These are phyloP conservation scores for Halocaridina rubra DNA, from an alignment of 2,888 invertebrate genomes.

Conservation along the genomic window DNA sequence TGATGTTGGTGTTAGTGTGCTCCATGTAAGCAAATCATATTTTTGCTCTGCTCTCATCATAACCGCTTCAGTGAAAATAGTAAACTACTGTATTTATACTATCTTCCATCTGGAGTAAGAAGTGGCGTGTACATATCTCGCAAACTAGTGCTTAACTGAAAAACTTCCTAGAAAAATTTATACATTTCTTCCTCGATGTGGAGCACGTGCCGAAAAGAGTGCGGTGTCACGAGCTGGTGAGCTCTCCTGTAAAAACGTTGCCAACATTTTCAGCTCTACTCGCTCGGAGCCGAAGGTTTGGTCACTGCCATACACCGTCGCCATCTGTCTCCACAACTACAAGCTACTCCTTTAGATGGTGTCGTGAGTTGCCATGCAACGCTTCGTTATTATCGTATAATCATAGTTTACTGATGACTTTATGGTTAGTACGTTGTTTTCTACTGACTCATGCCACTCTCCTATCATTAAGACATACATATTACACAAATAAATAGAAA, in stretches of 20 bases:
- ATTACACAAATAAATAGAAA: slow-evolving; percentile 6
- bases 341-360: slow-evolving; percentile 39
- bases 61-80: slow-evolving; percentile 7
- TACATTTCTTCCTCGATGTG: no score
- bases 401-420: slow-evolving; percentile 45
- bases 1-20: slow-evolving; percentile 52
- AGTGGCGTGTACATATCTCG: slow-evolving; percentile 15
- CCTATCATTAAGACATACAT: background rate
- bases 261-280: background rate
- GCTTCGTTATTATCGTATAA: slow-evolving; percentile 58
- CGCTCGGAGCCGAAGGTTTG: background rate
- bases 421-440: slow-evolving; percentile 35
- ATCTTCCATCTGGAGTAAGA: background rate
- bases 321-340: slow-evolving; percentile 30
- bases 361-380: slow-evolving; percentile 46
- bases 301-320: slow-evolving; percentile 22
- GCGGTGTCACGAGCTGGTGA: no score
- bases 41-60: slow-evolving; percentile 35
- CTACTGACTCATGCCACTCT: slow-evolving; percentile 42
- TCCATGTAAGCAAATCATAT: slow-evolving; percentile 22
- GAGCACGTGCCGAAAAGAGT: no score
- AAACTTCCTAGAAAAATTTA: no score
- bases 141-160: no score
- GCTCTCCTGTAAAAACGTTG: slow-evolving; percentile 13
- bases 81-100: background rate